A percentile compares a stretch with the other conserved stretches of the same genome.
Evolutionary conservation across 2,888 invertebrate genomes (phyloP).

Genomic region (Epsilonema sp.): DNA sequence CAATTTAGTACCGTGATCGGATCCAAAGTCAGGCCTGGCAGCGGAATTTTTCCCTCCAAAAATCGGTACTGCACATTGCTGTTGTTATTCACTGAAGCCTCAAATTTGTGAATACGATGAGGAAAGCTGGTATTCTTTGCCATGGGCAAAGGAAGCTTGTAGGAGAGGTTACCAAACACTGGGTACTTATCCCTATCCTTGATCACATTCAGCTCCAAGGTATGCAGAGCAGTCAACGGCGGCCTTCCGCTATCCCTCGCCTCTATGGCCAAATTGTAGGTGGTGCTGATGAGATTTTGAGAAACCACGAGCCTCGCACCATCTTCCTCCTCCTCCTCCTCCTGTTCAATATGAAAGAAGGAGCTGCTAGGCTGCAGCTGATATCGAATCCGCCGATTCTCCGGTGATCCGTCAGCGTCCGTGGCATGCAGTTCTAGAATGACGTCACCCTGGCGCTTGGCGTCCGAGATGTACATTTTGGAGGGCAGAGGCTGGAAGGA

Average conservation of each 20-base stretch:
- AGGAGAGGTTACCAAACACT: conserved; percentile 1
- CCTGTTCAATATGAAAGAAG: too few relatives aligned
- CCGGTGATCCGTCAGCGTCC: neutral
- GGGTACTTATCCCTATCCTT: conserved; percentile 2
- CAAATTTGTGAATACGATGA: neutral
- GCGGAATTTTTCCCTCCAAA: neutral
- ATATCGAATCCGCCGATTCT: too few relatives aligned
- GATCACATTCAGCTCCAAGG: neutral
- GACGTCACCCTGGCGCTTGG: neutral
- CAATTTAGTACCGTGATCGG: neutral
- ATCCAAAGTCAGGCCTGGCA: neutral
- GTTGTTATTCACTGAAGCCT: neutral
- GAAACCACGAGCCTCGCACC: too few relatives aligned
- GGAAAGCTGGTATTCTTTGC: neutral
- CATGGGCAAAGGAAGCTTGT: neutral
- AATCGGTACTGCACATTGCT: neutral
- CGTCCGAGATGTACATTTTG: conserved; percentile 50
- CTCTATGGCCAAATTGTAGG: neutral
- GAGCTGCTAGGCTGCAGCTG: too few relatives aligned
- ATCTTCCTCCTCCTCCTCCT: too few relatives aligned
- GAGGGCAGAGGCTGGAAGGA: conserved; percentile 86
- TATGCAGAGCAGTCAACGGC: neutral
- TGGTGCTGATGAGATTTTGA: too few relatives aligned
- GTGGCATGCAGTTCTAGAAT: neutral
- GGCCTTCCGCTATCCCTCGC: neutral